These are phyloP conservation scores for Sphecodes monilicornis DNA, from an alignment of 2,888 invertebrate genomes.

Conservation along the genomic window DNA sequence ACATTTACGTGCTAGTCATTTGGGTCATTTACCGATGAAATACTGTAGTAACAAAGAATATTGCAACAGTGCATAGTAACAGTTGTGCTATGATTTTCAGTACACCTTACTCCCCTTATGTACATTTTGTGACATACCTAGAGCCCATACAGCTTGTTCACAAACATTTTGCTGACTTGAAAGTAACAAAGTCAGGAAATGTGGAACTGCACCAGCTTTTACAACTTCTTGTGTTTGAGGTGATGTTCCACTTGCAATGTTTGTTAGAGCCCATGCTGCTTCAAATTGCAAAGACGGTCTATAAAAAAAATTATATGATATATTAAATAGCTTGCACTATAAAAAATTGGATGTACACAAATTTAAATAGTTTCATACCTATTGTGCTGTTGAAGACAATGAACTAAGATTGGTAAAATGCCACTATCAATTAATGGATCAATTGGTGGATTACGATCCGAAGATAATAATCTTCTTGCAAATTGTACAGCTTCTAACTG, in stretches of 20 bases:
- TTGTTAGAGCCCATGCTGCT: conserved; percentile 98
- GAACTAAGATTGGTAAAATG: conserved; percentile 96
- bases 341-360: neutral
- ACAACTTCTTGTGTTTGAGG: conserved; percentile 97
- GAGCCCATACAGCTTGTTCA: conserved; percentile 99
- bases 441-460: conserved; percentile 99
- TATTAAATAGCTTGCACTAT: neutral
- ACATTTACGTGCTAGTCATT: too few relatives aligned
- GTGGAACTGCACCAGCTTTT: conserved; percentile 96
- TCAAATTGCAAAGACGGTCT: conserved; percentile 97
- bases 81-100: neutral
- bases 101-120: neutral
- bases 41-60: conserved; percentile 5
- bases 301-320: conserved; percentile 16
- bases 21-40: too few relatives aligned
- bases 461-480: conserved; percentile 97
- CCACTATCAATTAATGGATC: conserved; percentile 97
- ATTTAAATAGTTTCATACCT: conserved; percentile 84
- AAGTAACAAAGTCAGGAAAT: conserved; percentile 95
- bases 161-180: conserved; percentile 99
- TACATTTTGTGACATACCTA: conserved; percentile 86
- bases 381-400: conserved; percentile 94
- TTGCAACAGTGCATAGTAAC: neutral
- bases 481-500: conserved; percentile 97
- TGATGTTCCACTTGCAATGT: conserved; percentile 98